Evolutionary conservation across 2,113 vertebrate species (phyloP).

Genomic region (Oncorhynchus nerka): DNA sequence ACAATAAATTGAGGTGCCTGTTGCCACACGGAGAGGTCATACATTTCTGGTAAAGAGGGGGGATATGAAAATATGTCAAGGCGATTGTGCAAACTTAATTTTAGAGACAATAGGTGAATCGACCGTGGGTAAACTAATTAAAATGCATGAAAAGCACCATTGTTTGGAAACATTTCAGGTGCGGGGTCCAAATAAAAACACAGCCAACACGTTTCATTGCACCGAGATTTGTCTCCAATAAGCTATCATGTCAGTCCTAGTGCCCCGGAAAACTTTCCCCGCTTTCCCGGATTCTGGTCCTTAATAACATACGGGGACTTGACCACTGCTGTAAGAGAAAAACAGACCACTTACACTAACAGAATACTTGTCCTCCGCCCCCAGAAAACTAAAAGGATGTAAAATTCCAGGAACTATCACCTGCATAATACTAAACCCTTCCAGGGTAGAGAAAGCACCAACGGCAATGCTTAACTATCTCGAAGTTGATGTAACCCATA

Average conservation of each 20-base stretch:
- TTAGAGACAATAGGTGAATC: too few species aligned
- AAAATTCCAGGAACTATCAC: neutral
- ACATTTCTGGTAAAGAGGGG: neutral
- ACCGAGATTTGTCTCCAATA: neutral
- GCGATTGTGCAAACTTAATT: neutral
- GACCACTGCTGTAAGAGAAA: neutral
- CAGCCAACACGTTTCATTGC: neutral
- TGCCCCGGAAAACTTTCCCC: neutral
- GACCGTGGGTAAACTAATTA: too few species aligned
- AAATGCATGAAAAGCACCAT: too few species aligned
- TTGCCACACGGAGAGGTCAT: neutral
- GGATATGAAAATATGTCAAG: too few species aligned
- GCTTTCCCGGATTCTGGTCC: neutral
- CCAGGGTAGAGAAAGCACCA: neutral
- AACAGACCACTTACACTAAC: neutral
- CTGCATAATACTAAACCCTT: neutral
- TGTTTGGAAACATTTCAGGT: neutral
- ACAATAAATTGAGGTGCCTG: neutral
- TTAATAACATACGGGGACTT: neutral
- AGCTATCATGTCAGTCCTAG: too few species aligned
- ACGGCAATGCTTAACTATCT: neutral
- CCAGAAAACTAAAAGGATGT: constrained; percentile 12
- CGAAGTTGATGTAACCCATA: neutral
- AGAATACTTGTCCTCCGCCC: neutral
- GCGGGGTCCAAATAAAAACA: neutral